Base-by-base conservation (phyloP, 2,113 vertebrate species). In the Alligator sinensis region DNA sequence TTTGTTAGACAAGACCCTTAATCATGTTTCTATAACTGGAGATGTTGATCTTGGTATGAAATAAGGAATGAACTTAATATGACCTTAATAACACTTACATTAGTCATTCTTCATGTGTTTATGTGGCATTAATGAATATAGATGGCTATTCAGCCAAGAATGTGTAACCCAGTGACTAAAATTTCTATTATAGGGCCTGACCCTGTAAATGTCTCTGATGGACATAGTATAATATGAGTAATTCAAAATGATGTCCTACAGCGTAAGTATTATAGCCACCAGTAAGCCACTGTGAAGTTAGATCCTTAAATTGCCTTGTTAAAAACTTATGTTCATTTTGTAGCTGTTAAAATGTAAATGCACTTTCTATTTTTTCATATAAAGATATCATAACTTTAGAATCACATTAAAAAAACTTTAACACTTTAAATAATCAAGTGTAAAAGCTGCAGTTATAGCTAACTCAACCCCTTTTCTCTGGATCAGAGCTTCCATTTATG, bases 391-490 rank as follows among this genome's bases (percentile, higher is more conserved):
- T 94, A 92, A 84, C 27, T 87, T 74, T 58, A 86, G 11, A 77
- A 58, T 14, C 55, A 90, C 30, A 34, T 93, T 91, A 27, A 22
- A 84, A 28, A 92, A 79, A 80, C 30, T 9, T 28, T 89, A 77
- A 60, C 5, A 87, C 25, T 91, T 96, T 94, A 60, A 95, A 91
- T 57, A 91, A 25, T 88, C 87, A 87, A 27, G 68, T 94, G 87
- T 87, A 90, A 83, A 94, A 83, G 17, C 78, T 68, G 83, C 63
- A 6, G 11, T 79, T 94, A 77, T 60, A 90, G 19, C 2, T 91
- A 63, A 60, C 12, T 74, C 28, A 82, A 25, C n/a, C 77, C 87
- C 93, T 80, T 10, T 4, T 89, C 5, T 93, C 82, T 64, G 0
- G 0, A n/a, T 92, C 68, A 34, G 68, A 70, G 59, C 68, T 70